phyloP scores from a whole-genome alignment of 92 coral and sea anemone genomes.

The Pocillopora meandrina region DNA sequence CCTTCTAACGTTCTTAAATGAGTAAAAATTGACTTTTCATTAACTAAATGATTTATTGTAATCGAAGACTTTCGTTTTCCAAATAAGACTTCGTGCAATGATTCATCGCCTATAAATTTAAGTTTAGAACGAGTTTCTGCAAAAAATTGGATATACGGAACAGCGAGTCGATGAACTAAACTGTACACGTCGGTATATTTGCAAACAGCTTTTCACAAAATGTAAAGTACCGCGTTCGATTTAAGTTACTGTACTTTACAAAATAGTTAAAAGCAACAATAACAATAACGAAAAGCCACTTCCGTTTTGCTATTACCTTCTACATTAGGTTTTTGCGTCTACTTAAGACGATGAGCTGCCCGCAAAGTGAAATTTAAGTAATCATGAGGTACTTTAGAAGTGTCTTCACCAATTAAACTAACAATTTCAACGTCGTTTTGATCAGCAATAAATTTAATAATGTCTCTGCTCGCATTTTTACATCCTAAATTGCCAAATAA shows the following conservation, averaged over 20 bases:
- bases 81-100: background rate
- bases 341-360: conserved; percentile 18
- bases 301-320: conserved; percentile 14
- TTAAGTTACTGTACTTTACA: conserved; percentile 20
- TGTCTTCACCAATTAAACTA: conserved; percentile 33
- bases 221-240: background rate
- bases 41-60: conserved; percentile 8
- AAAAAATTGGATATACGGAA: background rate
- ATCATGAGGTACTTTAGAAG: conserved; percentile 36
- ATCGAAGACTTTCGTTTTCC: background rate
- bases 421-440: conserved; percentile 24
- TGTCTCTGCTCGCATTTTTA: background rate
- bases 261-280: background rate
- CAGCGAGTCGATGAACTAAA: background rate
- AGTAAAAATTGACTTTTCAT: conserved; percentile 4
- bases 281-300: background rate
- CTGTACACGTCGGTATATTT: conserved; percentile 11
- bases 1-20: background rate
- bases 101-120: background rate
- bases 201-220: background rate
- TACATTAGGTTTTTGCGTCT: conserved; percentile 28
- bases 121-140: background rate
- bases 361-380: conserved; percentile 8
- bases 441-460: conserved; percentile 10
- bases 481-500: background rate